Base-by-base conservation (phyloP, 2,113 vertebrate genomes). In the Gorsachius goisagi region DNA sequence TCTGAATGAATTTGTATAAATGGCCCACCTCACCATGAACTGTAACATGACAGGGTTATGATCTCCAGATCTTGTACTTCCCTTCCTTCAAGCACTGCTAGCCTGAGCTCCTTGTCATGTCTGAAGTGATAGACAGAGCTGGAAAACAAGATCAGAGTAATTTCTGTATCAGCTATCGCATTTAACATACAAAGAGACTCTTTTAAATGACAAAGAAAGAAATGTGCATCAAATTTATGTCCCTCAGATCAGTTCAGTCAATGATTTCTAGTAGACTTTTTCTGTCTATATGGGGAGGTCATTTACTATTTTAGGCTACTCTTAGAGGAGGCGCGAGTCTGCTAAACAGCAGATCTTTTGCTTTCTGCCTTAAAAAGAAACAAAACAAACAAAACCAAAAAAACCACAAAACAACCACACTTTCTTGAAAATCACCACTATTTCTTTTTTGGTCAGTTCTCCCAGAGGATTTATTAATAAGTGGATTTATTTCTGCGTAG, bases 1-100 rank as follows among this genome's bases (percentile, higher is more conserved):
- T 95, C 67, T 91, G 77, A 94, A 82, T 53, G 53, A 49, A 52
- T 96, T 74, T 96, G 56, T 64, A 80, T 71, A 79, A 83, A 63
- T 63, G 60, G 67, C 27, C 28, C 73, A 49, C 56, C 69, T 85
- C 75, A 79, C 71, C 88, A 53, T 64, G 63, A 93, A 78, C 78
- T 58, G 50, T 78, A 59, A 64, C 2, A 3, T 85, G 79, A 83
- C 71, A 94, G 72, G 56, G 58, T 89, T 90, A 81, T 89, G 75
- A 72, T 90, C 72, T 91, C 71, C 55, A 82, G 86, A 89, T 82
- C 67, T 53, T 60, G 39, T 52, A 71, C 39, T 93, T 94, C 71
- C 39, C 35, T 87, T 76, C 80, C 89, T 91, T 68, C 59, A 30
- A 82, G 72, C 44, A 41, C 39, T 90, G 92, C 90, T 84, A 68